A percentile compares a stretch with the other conserved stretches of the same genome.
These are phyloP conservation scores for Holocentrus rufus DNA, from an alignment of 2,797 vertebrate genomes.

Conservation along the genomic window DNA sequence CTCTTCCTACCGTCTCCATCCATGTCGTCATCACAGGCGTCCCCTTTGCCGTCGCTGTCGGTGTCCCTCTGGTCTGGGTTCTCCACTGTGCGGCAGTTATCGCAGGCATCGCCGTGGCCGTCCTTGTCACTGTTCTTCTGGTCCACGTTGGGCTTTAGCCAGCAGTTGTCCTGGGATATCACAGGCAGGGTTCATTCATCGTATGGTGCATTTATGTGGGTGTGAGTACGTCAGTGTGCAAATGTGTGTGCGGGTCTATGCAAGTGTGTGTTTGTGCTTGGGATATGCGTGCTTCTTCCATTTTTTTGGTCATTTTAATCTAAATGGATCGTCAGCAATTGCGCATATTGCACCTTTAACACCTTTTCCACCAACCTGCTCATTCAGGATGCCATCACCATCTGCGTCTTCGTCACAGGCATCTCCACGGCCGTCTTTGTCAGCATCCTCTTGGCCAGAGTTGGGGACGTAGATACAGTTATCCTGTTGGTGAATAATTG, in stretches of 20 bases:
- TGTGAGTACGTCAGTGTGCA: background rate
- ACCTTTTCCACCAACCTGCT: slow-evolving; percentile 83
- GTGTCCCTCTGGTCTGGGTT: slow-evolving; percentile 98
- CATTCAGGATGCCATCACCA: slow-evolving; percentile 93
- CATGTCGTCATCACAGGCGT: slow-evolving; percentile 98
- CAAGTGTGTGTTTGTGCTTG: background rate
- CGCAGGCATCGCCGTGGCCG: slow-evolving; percentile 95
- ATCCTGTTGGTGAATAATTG: slow-evolving; percentile 80
- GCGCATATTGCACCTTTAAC: too few species aligned
- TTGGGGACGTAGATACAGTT: slow-evolving; percentile 95
- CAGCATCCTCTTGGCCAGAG: slow-evolving; percentile 97
- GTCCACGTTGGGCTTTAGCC: slow-evolving; percentile 90
- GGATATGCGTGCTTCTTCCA: too few species aligned
- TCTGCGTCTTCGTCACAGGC: slow-evolving; percentile 95
- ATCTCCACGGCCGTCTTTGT: slow-evolving; percentile 89
- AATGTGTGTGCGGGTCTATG: background rate
- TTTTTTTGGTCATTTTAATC: too few species aligned
- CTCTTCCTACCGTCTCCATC: slow-evolving; percentile 91
- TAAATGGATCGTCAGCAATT: background rate
- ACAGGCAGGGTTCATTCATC: slow-evolving; percentile 13
- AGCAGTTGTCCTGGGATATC: slow-evolving; percentile 92
- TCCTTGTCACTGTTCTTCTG: slow-evolving; percentile 95
- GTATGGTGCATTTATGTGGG: background rate
- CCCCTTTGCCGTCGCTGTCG: slow-evolving; percentile 92
- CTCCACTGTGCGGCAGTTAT: slow-evolving; percentile 89